Base-by-base conservation (phyloP, 2,113 vertebrate genomes). In the Sterna hirundo region DNA sequence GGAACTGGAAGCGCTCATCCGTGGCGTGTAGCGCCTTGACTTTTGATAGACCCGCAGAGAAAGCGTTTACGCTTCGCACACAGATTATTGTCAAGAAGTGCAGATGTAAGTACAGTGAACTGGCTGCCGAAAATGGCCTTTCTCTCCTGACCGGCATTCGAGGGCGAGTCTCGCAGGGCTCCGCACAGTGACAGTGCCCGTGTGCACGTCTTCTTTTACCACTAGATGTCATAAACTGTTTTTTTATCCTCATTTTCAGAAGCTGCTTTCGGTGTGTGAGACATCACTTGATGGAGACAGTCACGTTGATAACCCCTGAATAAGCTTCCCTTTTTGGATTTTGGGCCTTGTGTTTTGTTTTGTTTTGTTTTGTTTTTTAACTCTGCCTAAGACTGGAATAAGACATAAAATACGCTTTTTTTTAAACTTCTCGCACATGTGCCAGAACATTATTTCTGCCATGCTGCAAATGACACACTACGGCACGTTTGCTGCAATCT, bases 171-270 rank as follows among this genome's bases (percentile, higher is more conserved):
- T 44, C 2, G 2, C 34, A 42, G 76, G 30, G 61, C 54, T 52
- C 7, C 17, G 4, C 5, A 54, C 54, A 23, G 46, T 11, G 36
- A 11, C 52, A 7, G 16, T 3, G 34, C 10, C 0, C 21, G 15
- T 27, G 68, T 12, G 25, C 65, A 12, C 26, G 6, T 54, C 83
- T 65, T 26, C 86, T 85, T 54, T 54, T 17, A 32, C 97, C 97
- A 60, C 96, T 87, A 95, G 97, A 77, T 97, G 97, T 94, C 97
- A 96, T 0, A 82, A 88, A 84, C 5, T 13, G 29, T 0, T 4
- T 40, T 61, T 61, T 79, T 11, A 18, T 5, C 11, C n/a, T 61
- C 58, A 4, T 34, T 90, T 83, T 77, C 70, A 57, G 47, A 76
- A 52, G 66, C n/a, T 66, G 55, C 40, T 82, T 71, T 52, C 86